Evolutionary conservation across 1,140 invertebrate species (phyloP), one percentile per base, ranked within the genome.

Genomic region (Cephus cinctus): DNA sequence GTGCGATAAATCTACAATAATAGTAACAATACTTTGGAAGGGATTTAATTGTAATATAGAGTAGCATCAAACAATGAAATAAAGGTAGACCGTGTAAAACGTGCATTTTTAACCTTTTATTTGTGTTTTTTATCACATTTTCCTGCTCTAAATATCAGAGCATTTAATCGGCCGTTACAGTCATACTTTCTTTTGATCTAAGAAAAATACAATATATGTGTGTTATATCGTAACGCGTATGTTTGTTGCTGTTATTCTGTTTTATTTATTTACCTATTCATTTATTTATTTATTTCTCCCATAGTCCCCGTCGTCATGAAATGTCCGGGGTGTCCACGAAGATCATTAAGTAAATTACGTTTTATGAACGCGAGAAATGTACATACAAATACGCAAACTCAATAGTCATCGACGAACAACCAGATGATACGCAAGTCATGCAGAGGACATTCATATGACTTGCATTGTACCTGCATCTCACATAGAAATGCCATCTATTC

Each of bases 31-130:
- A n/a, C n/a, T n/a, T n/a, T n/a, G n/a, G n/a, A n/a, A n/a, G n/a
- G n/a, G n/a, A n/a, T n/a, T n/a, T n/a, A n/a, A n/a, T n/a, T n/a
- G n/a, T n/a, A n/a, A n/a, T n/a, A n/a, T n/a, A n/a, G n/a, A n/a
- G n/a, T n/a, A n/a, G n/a, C n/a, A n/a, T n/a, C n/a, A n/a, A n/a
- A n/a, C n/a, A n/a, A n/a, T n/a, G n/a, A n/a, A n/a, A n/a, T n/a
- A n/a, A n/a, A n/a, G n/a, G n/a, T n/a, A n/a, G n/a, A n/a, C n/a
- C n/a, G n/a, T n/a, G n/a, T n/a, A n/a, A n/a, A n/a, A n/a, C n/a
- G n/a, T n/a, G n/a, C 34, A 11, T 36, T 36, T 36, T 15, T 15
- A 46, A 46, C 30, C 19, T 39, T 23, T 41, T 41, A 41, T 41
- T 41, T 22, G 22, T 41, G 6, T 41, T 41, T n/a, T 41, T 41